A percentile compares a stretch with the other conserved stretches of the same genome.
Conservation (phyloP, 2,797 vertebrate species). For the Mormyrus proboscirostris region DNA sequence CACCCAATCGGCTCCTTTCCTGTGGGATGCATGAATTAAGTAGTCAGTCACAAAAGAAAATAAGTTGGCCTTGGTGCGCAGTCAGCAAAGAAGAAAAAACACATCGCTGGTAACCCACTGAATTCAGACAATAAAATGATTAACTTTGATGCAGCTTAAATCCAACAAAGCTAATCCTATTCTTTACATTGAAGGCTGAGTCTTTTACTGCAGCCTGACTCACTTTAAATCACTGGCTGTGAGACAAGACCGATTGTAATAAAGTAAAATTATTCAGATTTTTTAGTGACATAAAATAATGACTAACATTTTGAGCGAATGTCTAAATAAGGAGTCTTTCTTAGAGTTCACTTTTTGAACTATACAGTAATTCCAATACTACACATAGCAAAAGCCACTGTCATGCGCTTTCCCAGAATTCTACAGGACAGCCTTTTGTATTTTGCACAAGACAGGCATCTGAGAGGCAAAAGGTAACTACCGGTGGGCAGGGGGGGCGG, state of each 20-base stretch:
- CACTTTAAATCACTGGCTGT: background rate
- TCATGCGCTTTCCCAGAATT: background rate
- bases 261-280: background rate
- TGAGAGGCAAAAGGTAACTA: background rate
- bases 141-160: background rate
- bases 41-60: background rate
- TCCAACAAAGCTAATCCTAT: background rate
- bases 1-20: background rate
- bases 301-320: background rate
- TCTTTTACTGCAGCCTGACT: background rate
- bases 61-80: background rate
- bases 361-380: background rate
- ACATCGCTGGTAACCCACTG: background rate
- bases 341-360: background rate
- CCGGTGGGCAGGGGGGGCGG: background rate
- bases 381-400: background rate
- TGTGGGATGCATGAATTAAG: background rate
- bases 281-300: background rate
- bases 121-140: background rate
- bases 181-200: background rate
- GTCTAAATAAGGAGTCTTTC: background rate
- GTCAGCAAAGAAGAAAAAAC: background rate
- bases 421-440: background rate
- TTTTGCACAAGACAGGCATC: background rate
- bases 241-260: background rate